Evolutionary conservation across 2,113 vertebrate genomes (phyloP).

Genomic region (Lampris incognitus): DNA sequence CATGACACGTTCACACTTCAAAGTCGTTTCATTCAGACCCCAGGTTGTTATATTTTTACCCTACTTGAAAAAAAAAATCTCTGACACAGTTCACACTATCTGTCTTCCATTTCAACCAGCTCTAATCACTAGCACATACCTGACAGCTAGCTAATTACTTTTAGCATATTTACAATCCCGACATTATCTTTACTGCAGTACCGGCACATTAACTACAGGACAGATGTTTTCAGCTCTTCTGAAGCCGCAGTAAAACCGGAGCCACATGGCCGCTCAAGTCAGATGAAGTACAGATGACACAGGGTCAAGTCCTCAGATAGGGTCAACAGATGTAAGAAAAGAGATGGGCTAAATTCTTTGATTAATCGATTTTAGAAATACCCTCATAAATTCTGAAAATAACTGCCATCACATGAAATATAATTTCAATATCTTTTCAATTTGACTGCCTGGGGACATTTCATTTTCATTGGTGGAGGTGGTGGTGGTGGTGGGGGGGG

Average conservation of each 20-base stretch:
- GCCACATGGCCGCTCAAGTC: conserved; percentile 40
- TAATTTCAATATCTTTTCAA: conserved; percentile 6
- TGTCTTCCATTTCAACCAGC: conserved; percentile 19
- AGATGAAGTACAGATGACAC: conserved; percentile 40
- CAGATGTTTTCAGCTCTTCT: conserved; percentile 59
- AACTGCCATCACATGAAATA: conserved; percentile 11
- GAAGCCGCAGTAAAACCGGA: conserved; percentile 31
- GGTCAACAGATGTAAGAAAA: too few species aligned
- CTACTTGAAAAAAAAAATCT: not conserved
- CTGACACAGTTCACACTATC: conserved; percentile 12
- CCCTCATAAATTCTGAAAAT: too few species aligned
- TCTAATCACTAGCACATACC: conserved; percentile 29
- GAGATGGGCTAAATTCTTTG: too few species aligned
- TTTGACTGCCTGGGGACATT: conserved; percentile 34
- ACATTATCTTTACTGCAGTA: conserved; percentile 73
- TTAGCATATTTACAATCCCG: conserved; percentile 68
- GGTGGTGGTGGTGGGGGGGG: conserved; percentile 30
- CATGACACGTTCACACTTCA: conserved; percentile 23
- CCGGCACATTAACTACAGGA: conserved; percentile 66
- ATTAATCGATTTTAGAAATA: too few species aligned
- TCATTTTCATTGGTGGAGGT: conserved; percentile 21
- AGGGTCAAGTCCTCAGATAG: conserved; percentile 31
- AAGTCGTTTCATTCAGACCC: not conserved
- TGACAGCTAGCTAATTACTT: conserved; percentile 63
- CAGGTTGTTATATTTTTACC: not conserved